Conservation (phyloP, 2,797 vertebrate species). For the Pipistrellus pygmaeus region DNA sequence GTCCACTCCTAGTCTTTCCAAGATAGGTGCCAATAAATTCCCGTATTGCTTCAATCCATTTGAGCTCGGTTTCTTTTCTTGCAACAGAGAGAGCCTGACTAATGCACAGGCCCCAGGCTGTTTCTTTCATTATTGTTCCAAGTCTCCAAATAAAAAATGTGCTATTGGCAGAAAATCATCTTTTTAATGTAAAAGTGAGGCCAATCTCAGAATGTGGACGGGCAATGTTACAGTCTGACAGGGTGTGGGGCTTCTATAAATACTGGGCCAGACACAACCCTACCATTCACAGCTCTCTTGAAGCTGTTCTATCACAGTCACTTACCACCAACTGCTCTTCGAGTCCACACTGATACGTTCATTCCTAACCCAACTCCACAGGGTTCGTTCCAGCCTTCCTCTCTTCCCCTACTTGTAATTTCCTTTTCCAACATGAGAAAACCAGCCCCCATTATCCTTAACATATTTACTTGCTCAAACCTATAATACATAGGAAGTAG, state of each 20-base stretch:
- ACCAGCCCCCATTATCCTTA: not conserved
- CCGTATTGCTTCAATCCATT: not conserved
- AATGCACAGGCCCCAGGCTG: not conserved
- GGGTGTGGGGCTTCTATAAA: not conserved
- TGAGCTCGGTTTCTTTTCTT: not conserved
- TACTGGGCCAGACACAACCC: not conserved
- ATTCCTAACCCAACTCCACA: not conserved
- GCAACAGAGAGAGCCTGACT: not conserved
- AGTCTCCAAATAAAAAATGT: conserved; percentile 45
- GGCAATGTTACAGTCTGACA: not conserved
- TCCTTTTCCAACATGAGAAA: not conserved
- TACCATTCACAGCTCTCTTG: not conserved
- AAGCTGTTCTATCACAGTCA: not conserved
- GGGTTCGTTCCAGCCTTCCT: not conserved
- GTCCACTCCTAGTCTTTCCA: not conserved
- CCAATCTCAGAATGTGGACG: not conserved
- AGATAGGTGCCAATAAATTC: not conserved
- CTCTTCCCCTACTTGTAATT: not conserved
- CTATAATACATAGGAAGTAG: not conserved
- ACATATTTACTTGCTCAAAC: not conserved
- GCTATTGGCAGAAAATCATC: not conserved
- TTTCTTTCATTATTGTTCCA: not conserved
- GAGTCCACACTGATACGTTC: not conserved
- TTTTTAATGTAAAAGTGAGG: conserved; percentile 22
- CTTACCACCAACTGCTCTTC: not conserved